Percentiles rank a stretch among this genome's conserved stretches.
Conservation (phyloP, 2,113 vertebrate species). For the Caracal caracal region DNA sequence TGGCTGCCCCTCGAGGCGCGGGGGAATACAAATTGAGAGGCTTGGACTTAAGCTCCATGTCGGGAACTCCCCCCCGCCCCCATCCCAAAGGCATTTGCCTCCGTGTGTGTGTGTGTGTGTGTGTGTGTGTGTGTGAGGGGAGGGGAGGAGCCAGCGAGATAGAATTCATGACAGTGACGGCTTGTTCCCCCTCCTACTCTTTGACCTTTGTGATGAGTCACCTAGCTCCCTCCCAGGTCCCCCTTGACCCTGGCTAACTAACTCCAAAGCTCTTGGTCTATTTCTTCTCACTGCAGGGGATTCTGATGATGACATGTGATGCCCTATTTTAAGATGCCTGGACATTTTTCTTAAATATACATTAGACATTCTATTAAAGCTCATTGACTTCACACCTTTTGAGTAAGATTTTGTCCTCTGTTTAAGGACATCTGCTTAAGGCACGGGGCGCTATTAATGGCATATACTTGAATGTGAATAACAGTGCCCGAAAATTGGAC, state of each 20-base stretch:
- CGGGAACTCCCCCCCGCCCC: background rate
- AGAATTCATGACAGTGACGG: background rate
- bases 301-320: background rate
- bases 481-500: background rate
- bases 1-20: constrained; percentile 36
- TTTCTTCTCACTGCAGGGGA: background rate
- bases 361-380: background rate
- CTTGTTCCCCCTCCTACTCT: background rate
- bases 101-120: background rate
- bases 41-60: background rate
- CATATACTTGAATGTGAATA: no score
- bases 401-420: background rate
- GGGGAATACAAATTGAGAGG: constrained; percentile 56
- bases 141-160: background rate
- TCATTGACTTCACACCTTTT: background rate
- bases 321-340: background rate
- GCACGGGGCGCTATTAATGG: background rate
- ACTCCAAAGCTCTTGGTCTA: background rate
- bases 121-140: background rate
- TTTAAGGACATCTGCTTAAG: background rate
- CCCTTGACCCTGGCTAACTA: background rate
- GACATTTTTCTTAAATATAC: background rate
- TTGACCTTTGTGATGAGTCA: background rate
- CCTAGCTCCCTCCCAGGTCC: background rate
- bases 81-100: background rate